phyloP scores from a whole-genome alignment of 2,888 invertebrate genomes.

The Microplitis manilae region DNA sequence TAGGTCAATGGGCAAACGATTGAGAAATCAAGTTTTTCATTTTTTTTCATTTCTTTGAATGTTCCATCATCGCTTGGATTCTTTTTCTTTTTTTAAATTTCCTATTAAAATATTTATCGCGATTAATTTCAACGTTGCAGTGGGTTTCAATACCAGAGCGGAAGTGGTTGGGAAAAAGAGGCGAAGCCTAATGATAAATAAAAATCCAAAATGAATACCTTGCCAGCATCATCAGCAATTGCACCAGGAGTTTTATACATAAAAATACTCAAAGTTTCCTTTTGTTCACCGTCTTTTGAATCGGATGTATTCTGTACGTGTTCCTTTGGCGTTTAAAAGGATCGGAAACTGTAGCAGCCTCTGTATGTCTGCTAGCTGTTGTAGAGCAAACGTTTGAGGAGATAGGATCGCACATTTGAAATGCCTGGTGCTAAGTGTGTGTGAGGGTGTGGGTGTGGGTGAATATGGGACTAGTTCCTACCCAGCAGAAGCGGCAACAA shows the following conservation, averaged over 20 bases:
- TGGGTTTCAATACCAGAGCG: background rate
- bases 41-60: background rate
- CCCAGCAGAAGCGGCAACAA: background rate
- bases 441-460: background rate
- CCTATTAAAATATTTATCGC: background rate
- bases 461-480: too few species aligned
- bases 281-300: background rate
- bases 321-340: background rate
- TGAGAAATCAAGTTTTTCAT: background rate
- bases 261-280: background rate
- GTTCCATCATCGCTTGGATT: background rate
- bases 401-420: background rate
- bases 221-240: background rate
- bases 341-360: background rate
- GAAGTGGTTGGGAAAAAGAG: background rate
- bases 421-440: background rate
- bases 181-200: background rate
- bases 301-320: background rate
- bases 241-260: background rate
- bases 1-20: conserved; percentile 20
- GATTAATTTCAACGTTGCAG: background rate
- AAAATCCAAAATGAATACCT: background rate
- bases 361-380: background rate
- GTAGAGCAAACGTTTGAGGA: background rate
- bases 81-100: background rate